Evolutionary conservation across 2,888 invertebrate genomes (phyloP).

Genomic region (Polydrusus tereticollis): DNA sequence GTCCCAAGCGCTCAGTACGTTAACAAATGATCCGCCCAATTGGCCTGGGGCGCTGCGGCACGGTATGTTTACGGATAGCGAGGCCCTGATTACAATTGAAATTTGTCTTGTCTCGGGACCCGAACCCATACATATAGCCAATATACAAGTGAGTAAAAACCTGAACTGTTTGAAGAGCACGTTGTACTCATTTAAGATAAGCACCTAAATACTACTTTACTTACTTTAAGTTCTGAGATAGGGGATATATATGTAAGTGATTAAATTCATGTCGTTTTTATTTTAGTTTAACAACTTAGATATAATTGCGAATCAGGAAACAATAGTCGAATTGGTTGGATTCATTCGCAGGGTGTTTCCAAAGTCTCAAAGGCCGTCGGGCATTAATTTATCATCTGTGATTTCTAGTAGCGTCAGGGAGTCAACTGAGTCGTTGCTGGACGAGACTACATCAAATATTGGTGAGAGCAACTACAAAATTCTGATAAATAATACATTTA

Average conservation of each 20-base stretch:
- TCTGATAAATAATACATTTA: background rate
- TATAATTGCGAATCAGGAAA: slow-evolving; percentile 89
- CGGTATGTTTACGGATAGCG: slow-evolving; percentile 68
- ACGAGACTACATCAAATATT: slow-evolving; percentile 48
- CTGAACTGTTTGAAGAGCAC: no score
- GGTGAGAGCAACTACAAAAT: slow-evolving; percentile 29
- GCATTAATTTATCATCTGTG: slow-evolving; percentile 54
- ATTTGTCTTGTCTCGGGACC: slow-evolving; percentile 76
- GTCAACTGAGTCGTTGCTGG: slow-evolving; percentile 61
- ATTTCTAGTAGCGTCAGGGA: slow-evolving; percentile 59
- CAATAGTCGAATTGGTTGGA: slow-evolving; percentile 92
- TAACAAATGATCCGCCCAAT: slow-evolving; percentile 60
- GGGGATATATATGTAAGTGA: no score
- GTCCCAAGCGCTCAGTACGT: slow-evolving; percentile 70
- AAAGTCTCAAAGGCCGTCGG: slow-evolving; percentile 60
- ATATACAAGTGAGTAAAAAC: slow-evolving; percentile 83
- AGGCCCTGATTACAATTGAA: slow-evolving; percentile 86
- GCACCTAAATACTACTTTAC: no score
- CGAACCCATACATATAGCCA: slow-evolving; percentile 77
- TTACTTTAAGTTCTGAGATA: no score
- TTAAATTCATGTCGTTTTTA: no score
- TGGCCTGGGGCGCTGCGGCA: slow-evolving; percentile 52
- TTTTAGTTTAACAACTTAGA: slow-evolving; percentile 95
- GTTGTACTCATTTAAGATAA: no score
- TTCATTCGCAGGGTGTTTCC: slow-evolving; percentile 83